Evolutionary conservation across 2,113 vertebrate genomes (phyloP).

Genomic region (Sinosuthora webbiana): DNA sequence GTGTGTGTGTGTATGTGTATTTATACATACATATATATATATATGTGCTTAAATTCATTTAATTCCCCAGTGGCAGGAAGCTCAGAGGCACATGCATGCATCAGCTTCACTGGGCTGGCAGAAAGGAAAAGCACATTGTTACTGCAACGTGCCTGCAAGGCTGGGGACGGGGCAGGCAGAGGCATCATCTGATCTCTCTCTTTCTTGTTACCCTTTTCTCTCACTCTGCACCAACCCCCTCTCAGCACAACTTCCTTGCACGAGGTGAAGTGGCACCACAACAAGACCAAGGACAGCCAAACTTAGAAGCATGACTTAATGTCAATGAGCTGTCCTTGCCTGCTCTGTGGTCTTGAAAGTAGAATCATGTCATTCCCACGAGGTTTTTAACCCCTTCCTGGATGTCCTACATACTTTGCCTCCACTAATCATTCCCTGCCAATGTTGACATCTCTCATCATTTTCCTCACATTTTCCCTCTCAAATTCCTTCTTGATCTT

Average conservation of each 20-base stretch:
- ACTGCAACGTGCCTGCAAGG: background rate
- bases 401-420: background rate
- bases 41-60: slow-evolving; percentile 37
- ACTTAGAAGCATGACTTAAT: slow-evolving; percentile 59
- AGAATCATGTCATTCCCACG: background rate
- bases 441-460: rapidly evolving
- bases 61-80: slow-evolving; percentile 25
- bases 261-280: background rate
- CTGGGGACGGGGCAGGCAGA: background rate
- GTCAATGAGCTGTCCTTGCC: slow-evolving; percentile 24
- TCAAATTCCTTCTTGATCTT: background rate
- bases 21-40: slow-evolving; percentile 42
- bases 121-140: background rate
- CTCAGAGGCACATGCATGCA: background rate
- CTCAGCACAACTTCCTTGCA: background rate
- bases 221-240: background rate
- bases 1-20: slow-evolving; percentile 32
- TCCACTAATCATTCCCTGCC: background rate
- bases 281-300: slow-evolving; percentile 4
- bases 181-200: background rate
- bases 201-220: background rate
- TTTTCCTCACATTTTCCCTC: background rate
- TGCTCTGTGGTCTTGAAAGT: slow-evolving; percentile 8
- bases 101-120: background rate
- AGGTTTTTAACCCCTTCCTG: slow-evolving; percentile 14